Evolutionary conservation across 2,888 invertebrate genomes (phyloP).

Genomic region (Agrotis ipsilon): DNA sequence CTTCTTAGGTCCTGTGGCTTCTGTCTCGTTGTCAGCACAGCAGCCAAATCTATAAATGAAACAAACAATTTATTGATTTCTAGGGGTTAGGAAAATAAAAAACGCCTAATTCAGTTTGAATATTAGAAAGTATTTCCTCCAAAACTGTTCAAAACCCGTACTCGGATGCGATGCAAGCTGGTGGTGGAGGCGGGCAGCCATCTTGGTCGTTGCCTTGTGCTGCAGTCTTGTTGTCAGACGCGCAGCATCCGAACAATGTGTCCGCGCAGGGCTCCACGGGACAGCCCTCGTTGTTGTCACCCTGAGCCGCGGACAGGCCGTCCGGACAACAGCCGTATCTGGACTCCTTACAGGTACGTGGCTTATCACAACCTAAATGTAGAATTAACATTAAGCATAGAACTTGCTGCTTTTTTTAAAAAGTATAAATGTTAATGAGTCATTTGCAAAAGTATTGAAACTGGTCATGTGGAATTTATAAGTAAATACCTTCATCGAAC

Average conservation of each 20-base stretch:
- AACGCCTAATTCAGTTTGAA: background rate
- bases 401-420: background rate
- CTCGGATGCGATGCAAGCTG: constrained; percentile 91
- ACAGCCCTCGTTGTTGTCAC: constrained; percentile 94
- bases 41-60: constrained; percentile 91
- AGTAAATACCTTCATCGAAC: constrained; percentile 93
- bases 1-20: constrained; percentile 92
- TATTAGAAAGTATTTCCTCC: background rate
- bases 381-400: background rate
- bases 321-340: constrained; percentile 96
- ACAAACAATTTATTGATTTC: background rate
- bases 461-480: background rate
- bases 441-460: too few relatives aligned
- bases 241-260: constrained; percentile 96
- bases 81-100: background rate
- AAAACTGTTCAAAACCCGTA: constrained; percentile 63
- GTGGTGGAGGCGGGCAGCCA: constrained; percentile 95
- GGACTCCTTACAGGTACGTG: constrained; percentile 94
- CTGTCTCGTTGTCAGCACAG: constrained; percentile 93
- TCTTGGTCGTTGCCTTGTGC: constrained; percentile 96
- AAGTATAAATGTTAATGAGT: too few relatives aligned
- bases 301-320: constrained; percentile 94
- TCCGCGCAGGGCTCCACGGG: constrained; percentile 94
- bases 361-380: constrained; percentile 92
- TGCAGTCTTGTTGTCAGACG: constrained; percentile 93